Conservation (phyloP, 1,140 invertebrate genomes). For the Neodiprion pinetum region DNA sequence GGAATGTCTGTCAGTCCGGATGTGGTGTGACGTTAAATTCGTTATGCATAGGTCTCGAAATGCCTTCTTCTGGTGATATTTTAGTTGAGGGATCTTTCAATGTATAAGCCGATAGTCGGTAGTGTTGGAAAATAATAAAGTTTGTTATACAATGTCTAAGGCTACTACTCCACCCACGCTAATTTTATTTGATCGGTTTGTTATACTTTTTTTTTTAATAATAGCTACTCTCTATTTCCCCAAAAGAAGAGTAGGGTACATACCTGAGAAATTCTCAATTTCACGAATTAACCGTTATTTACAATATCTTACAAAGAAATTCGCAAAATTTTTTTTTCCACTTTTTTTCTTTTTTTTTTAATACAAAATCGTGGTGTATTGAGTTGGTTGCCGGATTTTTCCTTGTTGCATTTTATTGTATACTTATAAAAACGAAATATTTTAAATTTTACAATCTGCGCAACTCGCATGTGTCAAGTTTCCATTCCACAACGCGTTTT, state of each 20-base stretch:
- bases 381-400: background rate
- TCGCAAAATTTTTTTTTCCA: constrained; percentile 49
- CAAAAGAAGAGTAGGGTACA: constrained; percentile 38
- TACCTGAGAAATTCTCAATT: constrained; percentile 58
- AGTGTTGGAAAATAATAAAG: background rate
- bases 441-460: constrained; percentile 1
- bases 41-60: background rate
- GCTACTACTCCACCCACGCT: background rate
- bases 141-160: background rate
- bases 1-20: constrained; percentile 56
- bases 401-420: background rate
- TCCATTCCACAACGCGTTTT: background rate
- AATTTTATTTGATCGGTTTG: background rate
- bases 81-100: background rate
- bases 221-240: background rate
- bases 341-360: constrained; percentile 35
- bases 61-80: background rate
- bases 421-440: constrained; percentile 6
- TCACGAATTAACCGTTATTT: constrained; percentile 62
- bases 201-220: background rate
- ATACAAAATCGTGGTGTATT: background rate
- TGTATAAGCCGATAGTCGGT: background rate
- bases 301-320: constrained; percentile 63
- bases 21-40: constrained; percentile 23
- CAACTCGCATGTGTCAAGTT: background rate